Conservation (phyloP, 2,113 vertebrate genomes). For the Tyto alba region DNA sequence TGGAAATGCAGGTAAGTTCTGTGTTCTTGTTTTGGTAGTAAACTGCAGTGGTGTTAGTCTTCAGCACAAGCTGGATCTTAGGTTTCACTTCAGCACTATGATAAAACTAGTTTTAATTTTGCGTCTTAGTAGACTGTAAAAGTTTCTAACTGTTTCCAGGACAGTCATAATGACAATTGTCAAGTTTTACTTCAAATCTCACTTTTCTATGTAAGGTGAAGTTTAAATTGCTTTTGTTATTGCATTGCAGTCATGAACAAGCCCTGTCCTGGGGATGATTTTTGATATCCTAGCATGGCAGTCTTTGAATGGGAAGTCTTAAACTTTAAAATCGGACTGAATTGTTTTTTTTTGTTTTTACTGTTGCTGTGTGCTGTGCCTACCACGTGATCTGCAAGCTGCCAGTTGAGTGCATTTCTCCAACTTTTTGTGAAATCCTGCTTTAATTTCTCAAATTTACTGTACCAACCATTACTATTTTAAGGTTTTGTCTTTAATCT, state of each 20-base stretch:
- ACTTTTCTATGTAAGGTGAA: neutral
- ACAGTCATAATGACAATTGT: neutral
- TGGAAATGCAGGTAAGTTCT: neutral
- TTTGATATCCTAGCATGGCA: neutral
- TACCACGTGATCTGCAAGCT: neutral
- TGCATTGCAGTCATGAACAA: neutral
- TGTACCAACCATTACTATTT: neutral
- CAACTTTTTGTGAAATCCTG: neutral
- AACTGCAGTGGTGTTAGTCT: neutral
- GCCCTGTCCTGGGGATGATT: neutral
- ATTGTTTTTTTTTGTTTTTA: neutral
- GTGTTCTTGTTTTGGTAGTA: neutral
- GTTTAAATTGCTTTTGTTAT: neutral
- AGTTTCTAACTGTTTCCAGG: neutral
- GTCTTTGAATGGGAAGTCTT: neutral
- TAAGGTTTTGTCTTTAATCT: neutral
- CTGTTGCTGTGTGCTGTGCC: neutral
- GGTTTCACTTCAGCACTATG: neutral
- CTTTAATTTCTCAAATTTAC: neutral
- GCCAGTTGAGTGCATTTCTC: neutral
- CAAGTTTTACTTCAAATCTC: neutral
- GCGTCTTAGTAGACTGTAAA: neutral
- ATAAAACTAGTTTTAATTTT: neutral
- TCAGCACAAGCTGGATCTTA: accelerated
- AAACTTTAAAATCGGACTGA: neutral